Base-by-base conservation (phyloP, 2,888 invertebrate genomes). In the Hydraecia micacea region DNA sequence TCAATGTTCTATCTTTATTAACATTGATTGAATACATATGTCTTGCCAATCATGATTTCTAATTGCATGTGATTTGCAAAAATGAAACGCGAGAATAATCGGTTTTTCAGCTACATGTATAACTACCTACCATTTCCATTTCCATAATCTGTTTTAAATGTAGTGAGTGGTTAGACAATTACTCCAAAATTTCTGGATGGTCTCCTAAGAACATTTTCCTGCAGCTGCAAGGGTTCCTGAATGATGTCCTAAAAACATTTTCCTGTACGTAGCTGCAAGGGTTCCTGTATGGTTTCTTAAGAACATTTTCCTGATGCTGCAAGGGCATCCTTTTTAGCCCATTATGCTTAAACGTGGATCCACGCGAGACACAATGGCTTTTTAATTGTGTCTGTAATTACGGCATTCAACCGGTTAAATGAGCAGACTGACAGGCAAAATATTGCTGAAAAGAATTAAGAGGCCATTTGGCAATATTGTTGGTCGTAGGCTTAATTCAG, bases 401-500 rank as follows among this genome's bases (percentile, higher is more conserved):
- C n/a, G n/a, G n/a, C n/a, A n/a, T n/a, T n/a, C n/a, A n/a, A n/a
- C n/a, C n/a, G 8, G 28, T 60, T 66, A n/a, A 49, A 7, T 1
- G 4, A 4, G 7, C 1, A 21, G 7, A 18, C 4, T 39, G 8
- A 36, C 11, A 65, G 1, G 4, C 11, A 52, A 52, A 65, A 60
- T 60, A 32, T n/a, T 66, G 4, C 28, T 42, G 1, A n/a, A 28
- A 18, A 46, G 21, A 70, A 28, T 39, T 58, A 15, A 28, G 25
- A 49, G 21, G 1, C 25, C 8, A 75, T 83, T 85, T 83, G 32
- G 60, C 63, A 85, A 75, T 76, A 70, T 62, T 68, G 60, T 81
- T 58, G 28, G 46, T 32, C 4, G 46, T 73, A 72, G 58, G 60
- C 39, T 52, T 75, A 68, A 13, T 39, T 60, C 18, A 73, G 46